Conservation (phyloP, 2,888 invertebrate species). For the Phytoseiulus persimilis region DNA sequence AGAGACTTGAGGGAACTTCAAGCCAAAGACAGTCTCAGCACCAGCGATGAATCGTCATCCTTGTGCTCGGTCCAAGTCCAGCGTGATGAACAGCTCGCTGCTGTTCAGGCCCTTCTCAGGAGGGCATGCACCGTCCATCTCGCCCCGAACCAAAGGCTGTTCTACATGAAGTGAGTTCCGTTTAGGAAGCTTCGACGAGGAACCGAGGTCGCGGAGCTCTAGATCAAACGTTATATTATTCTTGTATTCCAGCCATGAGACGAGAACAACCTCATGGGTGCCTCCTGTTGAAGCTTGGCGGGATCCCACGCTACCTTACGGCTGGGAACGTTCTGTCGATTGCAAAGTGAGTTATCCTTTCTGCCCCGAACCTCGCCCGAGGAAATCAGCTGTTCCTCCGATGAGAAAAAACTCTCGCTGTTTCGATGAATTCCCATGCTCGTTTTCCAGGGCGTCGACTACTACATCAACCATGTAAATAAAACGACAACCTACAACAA, state of each 20-base stretch:
- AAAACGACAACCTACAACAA: constrained; percentile 86
- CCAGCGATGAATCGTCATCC: background rate
- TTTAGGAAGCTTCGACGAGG: background rate
- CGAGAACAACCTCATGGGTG: constrained; percentile 73
- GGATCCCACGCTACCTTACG: constrained; percentile 63
- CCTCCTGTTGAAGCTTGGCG: constrained; percentile 77
- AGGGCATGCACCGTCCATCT: constrained; percentile 71
- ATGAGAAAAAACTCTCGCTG: constrained; percentile 59
- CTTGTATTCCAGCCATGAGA: constrained; percentile 63
- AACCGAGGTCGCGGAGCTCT: background rate
- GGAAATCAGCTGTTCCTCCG: too few relatives aligned
- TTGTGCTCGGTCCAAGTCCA: constrained; percentile 9
- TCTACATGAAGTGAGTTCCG: constrained; percentile 87
- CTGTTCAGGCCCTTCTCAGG: constrained; percentile 51
- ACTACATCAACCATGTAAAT: constrained; percentile 57
- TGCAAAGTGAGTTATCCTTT: constrained; percentile 56
- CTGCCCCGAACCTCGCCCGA: too few relatives aligned
- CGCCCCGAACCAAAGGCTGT: constrained; percentile 68
- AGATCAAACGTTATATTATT: constrained; percentile 20
- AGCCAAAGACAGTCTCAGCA: background rate
- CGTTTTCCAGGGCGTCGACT: constrained; percentile 37
- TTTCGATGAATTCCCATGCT: background rate
- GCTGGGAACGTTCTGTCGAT: constrained; percentile 82
- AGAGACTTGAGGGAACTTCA: background rate
- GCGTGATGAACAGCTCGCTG: constrained; percentile 11